Percentiles rank a stretch among this genome's conserved stretches.
phyloP scores from a whole-genome alignment of 2,113 vertebrate genomes.

The Scytalopus superciliaris region DNA sequence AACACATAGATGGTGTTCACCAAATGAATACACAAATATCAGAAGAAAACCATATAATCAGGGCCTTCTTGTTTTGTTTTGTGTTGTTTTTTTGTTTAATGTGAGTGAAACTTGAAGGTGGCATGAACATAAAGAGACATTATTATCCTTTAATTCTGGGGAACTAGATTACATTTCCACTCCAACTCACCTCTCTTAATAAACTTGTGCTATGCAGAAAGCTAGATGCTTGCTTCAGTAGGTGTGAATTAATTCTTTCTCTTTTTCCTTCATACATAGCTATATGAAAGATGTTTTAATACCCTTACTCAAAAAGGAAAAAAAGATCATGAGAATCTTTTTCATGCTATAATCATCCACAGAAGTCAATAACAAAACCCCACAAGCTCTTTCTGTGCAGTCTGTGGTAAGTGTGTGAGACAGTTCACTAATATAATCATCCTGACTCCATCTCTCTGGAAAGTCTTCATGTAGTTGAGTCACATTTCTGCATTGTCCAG shows the following conservation, averaged over 20 bases:
- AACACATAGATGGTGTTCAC: not conserved
- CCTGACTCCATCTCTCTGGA: not conserved
- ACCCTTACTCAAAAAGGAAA: not conserved
- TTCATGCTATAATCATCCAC: not conserved
- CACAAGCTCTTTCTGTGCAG: not conserved
- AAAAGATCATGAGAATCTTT: not conserved
- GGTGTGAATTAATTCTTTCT: not conserved
- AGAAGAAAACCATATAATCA: not conserved
- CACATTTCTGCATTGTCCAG: not conserved
- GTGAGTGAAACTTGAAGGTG: not conserved
- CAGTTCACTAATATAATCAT: not conserved
- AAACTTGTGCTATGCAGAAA: not conserved
- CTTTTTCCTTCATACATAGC: not conserved
- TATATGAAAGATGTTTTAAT: not conserved
- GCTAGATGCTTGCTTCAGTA: not conserved
- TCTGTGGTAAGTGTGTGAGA: not conserved
- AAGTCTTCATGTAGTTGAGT: not conserved
- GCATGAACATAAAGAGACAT: not conserved
- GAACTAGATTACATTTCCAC: not conserved
- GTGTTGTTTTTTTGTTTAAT: not conserved
- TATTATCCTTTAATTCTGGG: not conserved
- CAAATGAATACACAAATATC: not conserved
- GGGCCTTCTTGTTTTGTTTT: not conserved
- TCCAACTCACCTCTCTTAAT: not conserved
- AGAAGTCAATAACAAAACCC: not conserved